A percentile compares a stretch with the other conserved stretches of the same genome.
Conservation (phyloP, 2,113 vertebrate genomes). For the Ia io region DNA sequence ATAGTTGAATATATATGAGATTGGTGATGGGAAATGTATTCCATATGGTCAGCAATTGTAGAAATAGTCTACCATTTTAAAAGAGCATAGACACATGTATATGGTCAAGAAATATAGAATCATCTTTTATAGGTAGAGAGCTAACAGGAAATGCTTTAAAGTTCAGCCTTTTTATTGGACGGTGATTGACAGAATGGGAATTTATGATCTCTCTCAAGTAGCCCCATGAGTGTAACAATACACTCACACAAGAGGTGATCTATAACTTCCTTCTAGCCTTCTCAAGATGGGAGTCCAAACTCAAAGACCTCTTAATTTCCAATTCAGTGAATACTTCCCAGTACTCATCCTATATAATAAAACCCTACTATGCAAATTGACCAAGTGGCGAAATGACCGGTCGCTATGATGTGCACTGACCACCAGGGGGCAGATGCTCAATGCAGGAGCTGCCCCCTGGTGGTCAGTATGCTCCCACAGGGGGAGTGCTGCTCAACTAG, state of each 20-base stretch:
- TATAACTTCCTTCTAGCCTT: not conserved
- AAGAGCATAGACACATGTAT: not conserved
- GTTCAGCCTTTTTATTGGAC: not conserved
- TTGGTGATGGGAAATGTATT: conserved; percentile 33
- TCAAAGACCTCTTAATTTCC: not conserved
- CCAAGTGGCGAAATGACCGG: no score
- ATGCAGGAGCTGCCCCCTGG: no score
- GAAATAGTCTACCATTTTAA: conserved; percentile 49
- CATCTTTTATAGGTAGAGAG: not conserved
- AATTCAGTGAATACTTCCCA: not conserved
- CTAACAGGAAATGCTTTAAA: not conserved
- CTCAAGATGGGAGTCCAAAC: not conserved
- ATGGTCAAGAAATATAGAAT: conserved; percentile 1
- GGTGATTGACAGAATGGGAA: not conserved
- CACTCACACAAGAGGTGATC: not conserved
- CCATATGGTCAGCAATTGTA: conserved; percentile 40
- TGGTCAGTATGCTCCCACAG: no score
- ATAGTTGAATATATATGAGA: conserved; percentile 71
- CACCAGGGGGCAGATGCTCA: no score
- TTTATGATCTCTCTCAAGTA: not conserved
- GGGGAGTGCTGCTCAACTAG: no score
- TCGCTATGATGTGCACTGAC: no score
- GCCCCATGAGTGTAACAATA: not conserved
- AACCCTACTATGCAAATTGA: no score
- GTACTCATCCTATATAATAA: no score